These are phyloP conservation scores for Aphaenogaster floridana DNA, from an alignment of 1,140 invertebrate species.

Conservation along the genomic window DNA sequence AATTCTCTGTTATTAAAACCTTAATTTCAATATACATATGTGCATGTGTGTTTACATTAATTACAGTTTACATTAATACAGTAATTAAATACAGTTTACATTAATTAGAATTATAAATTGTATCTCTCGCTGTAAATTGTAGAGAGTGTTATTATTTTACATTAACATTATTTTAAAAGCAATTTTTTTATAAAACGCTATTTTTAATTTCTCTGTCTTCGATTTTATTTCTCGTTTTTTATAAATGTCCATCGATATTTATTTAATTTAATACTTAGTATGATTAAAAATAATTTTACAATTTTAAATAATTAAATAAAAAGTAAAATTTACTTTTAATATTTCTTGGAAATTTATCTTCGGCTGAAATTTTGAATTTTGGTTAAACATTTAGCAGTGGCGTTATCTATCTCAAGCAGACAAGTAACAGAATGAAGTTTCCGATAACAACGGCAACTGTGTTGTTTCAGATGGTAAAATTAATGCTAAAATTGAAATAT, in stretches of 20 bases:
- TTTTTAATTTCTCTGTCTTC: not conserved
- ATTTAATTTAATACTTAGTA: not conserved
- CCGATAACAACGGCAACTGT: slow-evolving; percentile 19
- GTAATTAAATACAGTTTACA: not conserved
- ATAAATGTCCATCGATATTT: not conserved
- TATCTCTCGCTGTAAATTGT: not conserved
- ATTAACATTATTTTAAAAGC: not conserved
- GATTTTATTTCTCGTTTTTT: not conserved
- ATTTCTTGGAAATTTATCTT: not conserved
- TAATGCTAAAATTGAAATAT: not conserved
- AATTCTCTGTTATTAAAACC: not conserved
- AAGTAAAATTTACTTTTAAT: not conserved
- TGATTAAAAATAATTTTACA: not conserved
- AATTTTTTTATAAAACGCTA: not conserved
- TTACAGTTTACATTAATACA: not conserved
- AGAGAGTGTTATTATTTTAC: not conserved
- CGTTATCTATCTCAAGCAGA: slow-evolving; percentile 11
- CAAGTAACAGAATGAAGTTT: not conserved
- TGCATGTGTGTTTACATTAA: not conserved
- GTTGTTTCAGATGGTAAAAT: not conserved
- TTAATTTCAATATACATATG: not conserved
- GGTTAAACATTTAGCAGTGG: slow-evolving; percentile 22
- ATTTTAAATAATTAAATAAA: not conserved
- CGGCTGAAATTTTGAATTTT: not conserved
- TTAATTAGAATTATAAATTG: not conserved